Conservation (phyloP, 2,888 invertebrate genomes). For the Himalopsyche tibetana region DNA sequence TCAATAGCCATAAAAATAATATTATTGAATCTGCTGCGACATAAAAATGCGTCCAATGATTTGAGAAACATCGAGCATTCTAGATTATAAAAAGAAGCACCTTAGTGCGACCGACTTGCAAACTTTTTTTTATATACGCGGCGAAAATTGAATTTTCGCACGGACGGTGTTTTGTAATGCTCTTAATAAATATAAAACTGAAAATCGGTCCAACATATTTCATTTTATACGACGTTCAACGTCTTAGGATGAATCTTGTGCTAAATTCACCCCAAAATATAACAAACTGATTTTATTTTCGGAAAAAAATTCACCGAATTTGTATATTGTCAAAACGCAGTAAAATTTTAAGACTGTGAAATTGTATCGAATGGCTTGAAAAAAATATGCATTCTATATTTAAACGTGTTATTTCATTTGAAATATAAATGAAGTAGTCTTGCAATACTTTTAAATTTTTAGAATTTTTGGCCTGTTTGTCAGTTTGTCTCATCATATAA, state of each 20-base stretch:
- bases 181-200: slow-evolving; percentile 52
- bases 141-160: slow-evolving; percentile 33
- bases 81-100: not conserved
- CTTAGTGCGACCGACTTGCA: slow-evolving; percentile 8
- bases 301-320: not conserved
- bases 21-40: no score
- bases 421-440: no score
- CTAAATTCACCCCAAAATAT: slow-evolving; percentile 19
- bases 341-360: not conserved
- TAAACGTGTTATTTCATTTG: no score
- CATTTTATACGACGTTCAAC: slow-evolving; percentile 24
- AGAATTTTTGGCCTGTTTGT: no score
- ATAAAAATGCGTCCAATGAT: not conserved
- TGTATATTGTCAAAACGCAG: not conserved
- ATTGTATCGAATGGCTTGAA: not conserved
- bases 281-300: not conserved
- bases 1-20: no score
- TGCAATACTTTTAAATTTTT: no score
- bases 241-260: slow-evolving; percentile 4
- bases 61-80: not conserved
- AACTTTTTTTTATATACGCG: slow-evolving; percentile 19
- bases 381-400: no score
- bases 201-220: slow-evolving; percentile 53
- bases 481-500: no score
- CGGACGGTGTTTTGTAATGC: slow-evolving; percentile 51